These are phyloP conservation scores for Chrysomela aeneicollis DNA, from an alignment of 2,888 invertebrate species.

Conservation along the genomic window DNA sequence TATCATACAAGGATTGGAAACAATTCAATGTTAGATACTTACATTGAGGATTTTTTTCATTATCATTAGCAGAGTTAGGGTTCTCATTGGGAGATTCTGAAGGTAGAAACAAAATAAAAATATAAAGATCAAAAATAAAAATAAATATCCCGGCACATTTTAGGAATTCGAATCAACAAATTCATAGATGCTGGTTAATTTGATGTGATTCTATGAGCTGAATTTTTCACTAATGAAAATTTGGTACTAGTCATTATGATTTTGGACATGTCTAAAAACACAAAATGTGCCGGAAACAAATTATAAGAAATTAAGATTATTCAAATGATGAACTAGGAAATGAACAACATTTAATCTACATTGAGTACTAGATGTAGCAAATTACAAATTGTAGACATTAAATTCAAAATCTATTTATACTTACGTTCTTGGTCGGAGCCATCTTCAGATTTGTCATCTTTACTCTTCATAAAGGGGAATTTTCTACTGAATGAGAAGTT, in stretches of 20 bases:
- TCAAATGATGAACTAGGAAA: background rate
- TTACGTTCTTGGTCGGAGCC: slow-evolving; percentile 98
- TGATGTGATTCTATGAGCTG: too few species aligned
- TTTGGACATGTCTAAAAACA: background rate
- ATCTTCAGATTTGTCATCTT: slow-evolving; percentile 97
- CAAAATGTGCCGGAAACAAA: slow-evolving; percentile 6
- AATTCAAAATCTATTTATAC: slow-evolving; percentile 60
- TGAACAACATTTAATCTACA: background rate
- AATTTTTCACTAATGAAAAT: too few species aligned
- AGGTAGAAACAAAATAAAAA: slow-evolving; percentile 53
- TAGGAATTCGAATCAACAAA: slow-evolving; percentile 10
- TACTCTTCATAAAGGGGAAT: slow-evolving; percentile 99
- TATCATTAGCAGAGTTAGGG: slow-evolving; percentile 59
- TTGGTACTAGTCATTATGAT: too few species aligned
- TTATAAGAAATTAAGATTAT: background rate
- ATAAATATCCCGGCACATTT: slow-evolving; percentile 22
- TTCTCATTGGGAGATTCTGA: slow-evolving; percentile 59
- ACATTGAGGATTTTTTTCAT: slow-evolving; percentile 55
- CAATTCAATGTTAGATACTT: slow-evolving; percentile 53
- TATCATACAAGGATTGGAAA: background rate
- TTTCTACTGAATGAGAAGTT: slow-evolving; percentile 98
- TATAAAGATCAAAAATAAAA: slow-evolving; percentile 36
- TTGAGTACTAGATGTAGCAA: background rate
- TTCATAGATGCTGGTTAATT: too few species aligned
- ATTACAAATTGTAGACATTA: background rate